Percentiles rank a stretch among this genome's conserved stretches.
These are phyloP conservation scores for Ornithoptera alexandrae DNA, from an alignment of 2,888 invertebrate species.

Conservation along the genomic window DNA sequence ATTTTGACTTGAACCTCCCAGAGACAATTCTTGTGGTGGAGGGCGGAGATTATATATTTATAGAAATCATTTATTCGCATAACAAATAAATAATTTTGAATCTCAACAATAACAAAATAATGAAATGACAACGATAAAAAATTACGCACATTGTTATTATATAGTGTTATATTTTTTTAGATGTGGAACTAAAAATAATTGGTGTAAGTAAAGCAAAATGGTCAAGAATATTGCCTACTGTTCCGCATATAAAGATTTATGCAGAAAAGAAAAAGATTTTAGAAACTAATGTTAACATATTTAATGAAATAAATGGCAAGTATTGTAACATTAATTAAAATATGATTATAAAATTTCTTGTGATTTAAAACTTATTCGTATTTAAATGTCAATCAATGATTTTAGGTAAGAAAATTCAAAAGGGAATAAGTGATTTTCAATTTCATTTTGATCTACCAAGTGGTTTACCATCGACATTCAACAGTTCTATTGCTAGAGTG, in stretches of 20 bases:
- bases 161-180: conserved; percentile 41
- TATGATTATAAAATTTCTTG: neutral
- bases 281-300: conserved; percentile 50
- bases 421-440: conserved; percentile 56
- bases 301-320: conserved; percentile 47
- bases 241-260: conserved; percentile 66
- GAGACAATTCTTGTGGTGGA: no score
- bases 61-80: no score
- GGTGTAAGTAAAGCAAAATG: conserved; percentile 63
- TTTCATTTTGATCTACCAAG: conserved; percentile 63
- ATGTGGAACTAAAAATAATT: conserved; percentile 54
- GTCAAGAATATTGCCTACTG: conserved; percentile 59
- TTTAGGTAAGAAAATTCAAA: conserved; percentile 51
- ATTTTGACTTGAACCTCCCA: no score
- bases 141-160: no score
- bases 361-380: neutral
- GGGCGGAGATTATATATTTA: no score
- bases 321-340: conserved; percentile 30
- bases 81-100: no score
- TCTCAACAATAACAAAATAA: no score
- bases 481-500: conserved; percentile 60
- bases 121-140: no score
- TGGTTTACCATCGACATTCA: conserved; percentile 62
- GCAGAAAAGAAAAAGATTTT: conserved; percentile 59
- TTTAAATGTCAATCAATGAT: conserved; percentile 31